phyloP scores from a whole-genome alignment of 2,888 invertebrate species.

The Octonoba sinensis region DNA sequence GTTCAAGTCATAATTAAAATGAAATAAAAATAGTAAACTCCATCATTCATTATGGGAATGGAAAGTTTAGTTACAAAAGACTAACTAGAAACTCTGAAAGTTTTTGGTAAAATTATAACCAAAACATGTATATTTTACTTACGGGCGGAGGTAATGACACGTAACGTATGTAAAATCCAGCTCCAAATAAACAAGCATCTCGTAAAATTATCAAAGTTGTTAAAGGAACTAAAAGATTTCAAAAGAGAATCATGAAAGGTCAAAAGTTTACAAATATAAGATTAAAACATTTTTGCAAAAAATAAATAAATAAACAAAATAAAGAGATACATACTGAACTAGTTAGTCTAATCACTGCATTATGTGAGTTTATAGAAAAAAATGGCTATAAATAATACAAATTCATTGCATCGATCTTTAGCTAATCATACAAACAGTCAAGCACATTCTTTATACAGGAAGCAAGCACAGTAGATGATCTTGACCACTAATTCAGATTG shows the following conservation, averaged over 20 bases:
- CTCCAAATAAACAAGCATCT: conserved; percentile 84
- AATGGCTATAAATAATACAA: no score
- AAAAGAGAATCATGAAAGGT: no score
- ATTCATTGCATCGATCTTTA: no score
- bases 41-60: no score
- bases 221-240: conserved; percentile 72
- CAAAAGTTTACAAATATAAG: no score
- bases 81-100: no score
- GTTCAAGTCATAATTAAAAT: neutral
- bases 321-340: neutral
- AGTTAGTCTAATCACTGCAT: neutral
- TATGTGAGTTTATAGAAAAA: neutral
- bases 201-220: conserved; percentile 86
- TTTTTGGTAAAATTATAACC: no score
- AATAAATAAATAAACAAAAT: neutral
- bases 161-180: conserved; percentile 92
- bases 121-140: conserved; percentile 65
- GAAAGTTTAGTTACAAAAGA: no score
- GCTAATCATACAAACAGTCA: no score
- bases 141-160: conserved; percentile 88
- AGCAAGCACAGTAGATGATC: no score
- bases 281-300: neutral
- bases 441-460: no score
- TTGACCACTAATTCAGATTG: no score
- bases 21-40: neutral